These are phyloP conservation scores for Caenorhabditis drosophilae DNA, from an alignment of 2,888 invertebrate species.

Conservation along the genomic window DNA sequence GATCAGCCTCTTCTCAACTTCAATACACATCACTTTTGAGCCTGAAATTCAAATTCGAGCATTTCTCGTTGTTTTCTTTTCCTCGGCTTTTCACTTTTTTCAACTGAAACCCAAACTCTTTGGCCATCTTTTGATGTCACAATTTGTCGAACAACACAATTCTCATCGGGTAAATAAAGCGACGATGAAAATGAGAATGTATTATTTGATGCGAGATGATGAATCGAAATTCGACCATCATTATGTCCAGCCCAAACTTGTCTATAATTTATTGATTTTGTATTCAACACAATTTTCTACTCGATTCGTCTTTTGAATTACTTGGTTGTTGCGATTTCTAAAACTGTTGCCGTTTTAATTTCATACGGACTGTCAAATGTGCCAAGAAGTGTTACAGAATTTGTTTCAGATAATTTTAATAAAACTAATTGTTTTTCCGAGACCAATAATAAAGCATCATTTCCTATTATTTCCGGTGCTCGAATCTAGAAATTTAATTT, in stretches of 20 bases:
- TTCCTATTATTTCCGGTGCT: slow-evolving; percentile 39
- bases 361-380: slow-evolving; percentile 31
- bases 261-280: too few species aligned
- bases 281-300: too few species aligned
- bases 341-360: slow-evolving; percentile 22
- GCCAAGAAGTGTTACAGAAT: slow-evolving; percentile 38
- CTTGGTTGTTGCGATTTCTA: slow-evolving; percentile 16
- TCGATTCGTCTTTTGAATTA: too few species aligned
- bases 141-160: slow-evolving; percentile 24
- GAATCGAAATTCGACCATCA: slow-evolving; percentile 81
- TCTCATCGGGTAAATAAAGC: slow-evolving; percentile 74
- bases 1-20: slow-evolving; percentile 45
- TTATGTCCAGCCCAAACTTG: slow-evolving; percentile 84
- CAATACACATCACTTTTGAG: slow-evolving; percentile 46
- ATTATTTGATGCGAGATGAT: slow-evolving; percentile 79
- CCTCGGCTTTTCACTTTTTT: slow-evolving; percentile 25
- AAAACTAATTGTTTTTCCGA: slow-evolving; percentile 38
- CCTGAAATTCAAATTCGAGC: not conserved
- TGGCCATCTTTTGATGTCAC: slow-evolving; percentile 32
- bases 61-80: not conserved
- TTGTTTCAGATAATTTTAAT: slow-evolving; percentile 25
- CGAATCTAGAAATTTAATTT: slow-evolving; percentile 20
- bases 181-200: slow-evolving; percentile 73
- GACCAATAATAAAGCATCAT: slow-evolving; percentile 34
- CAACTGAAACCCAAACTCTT: slow-evolving; percentile 42